phyloP scores from a whole-genome alignment of 2,113 vertebrate genomes.

The Pterocles gutturalis region DNA sequence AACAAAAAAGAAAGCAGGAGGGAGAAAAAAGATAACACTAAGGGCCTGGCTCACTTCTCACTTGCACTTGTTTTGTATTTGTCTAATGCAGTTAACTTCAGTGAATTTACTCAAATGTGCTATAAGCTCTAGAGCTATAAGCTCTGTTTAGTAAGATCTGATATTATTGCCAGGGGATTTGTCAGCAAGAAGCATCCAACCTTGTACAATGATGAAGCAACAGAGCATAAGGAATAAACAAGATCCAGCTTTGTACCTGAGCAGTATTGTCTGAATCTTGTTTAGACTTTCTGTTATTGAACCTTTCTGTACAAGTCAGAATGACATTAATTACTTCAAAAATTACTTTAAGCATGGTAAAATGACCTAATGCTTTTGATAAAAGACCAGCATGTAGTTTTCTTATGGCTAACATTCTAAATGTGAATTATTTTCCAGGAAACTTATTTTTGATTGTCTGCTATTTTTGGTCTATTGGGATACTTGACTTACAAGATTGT shows the following conservation, averaged over 20 bases:
- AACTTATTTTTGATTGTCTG: not conserved
- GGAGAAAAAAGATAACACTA: not conserved
- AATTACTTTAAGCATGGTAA: not conserved
- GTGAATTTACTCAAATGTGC: not conserved
- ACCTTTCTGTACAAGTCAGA: not conserved
- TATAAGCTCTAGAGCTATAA: not conserved
- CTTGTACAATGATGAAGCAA: not conserved
- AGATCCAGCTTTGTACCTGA: not conserved
- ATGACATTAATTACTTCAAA: not conserved
- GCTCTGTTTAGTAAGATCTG: not conserved
- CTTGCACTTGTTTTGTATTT: not conserved
- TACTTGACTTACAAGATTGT: not conserved
- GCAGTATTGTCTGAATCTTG: not conserved
- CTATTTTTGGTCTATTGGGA: not conserved
- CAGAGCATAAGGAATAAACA: not conserved
- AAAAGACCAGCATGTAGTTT: not conserved
- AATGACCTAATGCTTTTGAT: not conserved
- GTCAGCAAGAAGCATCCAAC: not conserved
- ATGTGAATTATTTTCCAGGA: slow-evolving; percentile 1
- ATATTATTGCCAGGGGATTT: not conserved
- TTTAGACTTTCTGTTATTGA: not conserved
- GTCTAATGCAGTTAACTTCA: not conserved
- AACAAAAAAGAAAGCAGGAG: not conserved
- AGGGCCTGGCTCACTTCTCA: not conserved
- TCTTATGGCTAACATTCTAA: not conserved